These are phyloP conservation scores for Mola mola DNA, from an alignment of 2,113 vertebrate species.

Conservation along the genomic window DNA sequence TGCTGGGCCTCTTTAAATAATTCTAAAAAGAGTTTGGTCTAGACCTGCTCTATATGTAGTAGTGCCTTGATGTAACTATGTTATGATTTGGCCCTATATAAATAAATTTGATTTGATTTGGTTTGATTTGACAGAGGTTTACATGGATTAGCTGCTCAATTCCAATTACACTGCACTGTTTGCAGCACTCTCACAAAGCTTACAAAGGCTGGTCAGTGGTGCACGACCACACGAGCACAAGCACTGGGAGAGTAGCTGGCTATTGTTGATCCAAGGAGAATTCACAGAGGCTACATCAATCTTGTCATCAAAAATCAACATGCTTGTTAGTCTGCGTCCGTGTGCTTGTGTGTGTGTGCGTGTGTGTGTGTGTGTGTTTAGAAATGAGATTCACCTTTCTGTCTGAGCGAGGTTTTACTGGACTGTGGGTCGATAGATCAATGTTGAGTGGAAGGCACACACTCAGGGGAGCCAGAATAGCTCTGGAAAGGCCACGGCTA, in stretches of 20 bases:
- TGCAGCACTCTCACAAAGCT: conserved; percentile 49
- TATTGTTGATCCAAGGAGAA: conserved; percentile 63
- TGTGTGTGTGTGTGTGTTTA: conserved; percentile 22
- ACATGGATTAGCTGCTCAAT: conserved; percentile 69
- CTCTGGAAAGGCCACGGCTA: conserved; percentile 74
- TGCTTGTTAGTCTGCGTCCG: conserved; percentile 62
- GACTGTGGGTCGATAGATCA: conserved; percentile 74
- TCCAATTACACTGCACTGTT: conserved; percentile 70
- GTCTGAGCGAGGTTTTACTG: conserved; percentile 72
- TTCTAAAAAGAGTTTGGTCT: too few relatives aligned
- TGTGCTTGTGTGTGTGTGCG: conserved; percentile 14
- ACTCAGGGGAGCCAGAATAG: conserved; percentile 78
- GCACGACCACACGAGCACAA: conserved; percentile 16
- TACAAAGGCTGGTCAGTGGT: conserved; percentile 31
- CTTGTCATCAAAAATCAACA: conserved; percentile 75
- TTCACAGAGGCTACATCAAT: conserved; percentile 63
- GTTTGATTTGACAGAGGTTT: too few relatives aligned
- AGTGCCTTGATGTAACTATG: too few relatives aligned
- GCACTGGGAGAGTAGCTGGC: neutral
- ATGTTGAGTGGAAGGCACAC: conserved; percentile 75
- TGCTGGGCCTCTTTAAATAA: too few relatives aligned
- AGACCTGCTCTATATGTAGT: too few relatives aligned
- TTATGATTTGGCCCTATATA: too few relatives aligned
- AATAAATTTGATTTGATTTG: too few relatives aligned
- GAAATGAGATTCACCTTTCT: conserved; percentile 71